Percentiles rank a stretch among this genome's conserved stretches.
Evolutionary conservation across 2,113 vertebrate species (phyloP).

Genomic region (Gobio gobio): DNA sequence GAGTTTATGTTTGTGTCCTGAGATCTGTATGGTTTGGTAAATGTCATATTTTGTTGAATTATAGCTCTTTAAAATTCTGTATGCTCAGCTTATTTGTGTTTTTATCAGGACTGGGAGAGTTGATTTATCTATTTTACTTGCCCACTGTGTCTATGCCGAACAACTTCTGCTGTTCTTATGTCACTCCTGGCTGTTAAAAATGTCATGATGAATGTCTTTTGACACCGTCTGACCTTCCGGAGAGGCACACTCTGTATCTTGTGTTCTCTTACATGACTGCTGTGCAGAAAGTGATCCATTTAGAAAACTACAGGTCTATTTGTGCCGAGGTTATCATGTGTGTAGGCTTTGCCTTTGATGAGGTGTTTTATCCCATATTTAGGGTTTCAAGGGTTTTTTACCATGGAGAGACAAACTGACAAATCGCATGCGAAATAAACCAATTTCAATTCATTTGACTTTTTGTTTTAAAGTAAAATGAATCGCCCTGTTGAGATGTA

Average conservation of each 20-base stretch:
- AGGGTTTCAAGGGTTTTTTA: background rate
- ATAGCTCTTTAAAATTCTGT: background rate
- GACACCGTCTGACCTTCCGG: conserved; percentile 2
- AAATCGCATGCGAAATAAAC: too few relatives aligned
- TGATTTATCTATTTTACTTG: background rate
- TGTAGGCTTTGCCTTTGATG: background rate
- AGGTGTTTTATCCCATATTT: background rate
- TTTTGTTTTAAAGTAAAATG: background rate
- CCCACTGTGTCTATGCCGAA: background rate
- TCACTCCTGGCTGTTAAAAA: background rate
- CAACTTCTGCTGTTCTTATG: background rate
- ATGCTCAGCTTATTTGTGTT: background rate
- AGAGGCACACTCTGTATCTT: background rate
- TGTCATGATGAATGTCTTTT: conserved; percentile 7
- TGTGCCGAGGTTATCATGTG: background rate
- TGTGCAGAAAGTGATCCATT: background rate
- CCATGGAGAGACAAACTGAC: too few relatives aligned
- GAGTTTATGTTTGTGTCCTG: conserved; percentile 49
- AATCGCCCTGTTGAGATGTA: background rate
- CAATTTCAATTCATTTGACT: too few relatives aligned
- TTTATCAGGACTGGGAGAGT: background rate
- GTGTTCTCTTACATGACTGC: background rate
- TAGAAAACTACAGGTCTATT: background rate
- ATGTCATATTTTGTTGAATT: background rate
- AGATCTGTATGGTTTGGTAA: background rate